A percentile compares a stretch with the other conserved stretches of the same genome.
Evolutionary conservation across 2,797 vertebrate species (phyloP).

Genomic region (Lerista edwardsae): DNA sequence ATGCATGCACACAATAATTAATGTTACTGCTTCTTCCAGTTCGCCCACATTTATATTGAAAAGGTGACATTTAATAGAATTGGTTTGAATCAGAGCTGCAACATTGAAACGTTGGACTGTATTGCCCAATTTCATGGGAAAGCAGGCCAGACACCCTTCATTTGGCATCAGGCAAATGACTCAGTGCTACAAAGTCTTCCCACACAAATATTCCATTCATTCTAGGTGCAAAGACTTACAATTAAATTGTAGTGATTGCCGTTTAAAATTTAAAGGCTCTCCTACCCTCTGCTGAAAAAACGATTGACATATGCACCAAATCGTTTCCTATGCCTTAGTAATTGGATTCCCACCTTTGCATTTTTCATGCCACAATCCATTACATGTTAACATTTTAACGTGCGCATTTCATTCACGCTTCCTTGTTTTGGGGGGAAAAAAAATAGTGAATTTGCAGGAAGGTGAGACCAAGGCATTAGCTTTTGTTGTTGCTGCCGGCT

Average conservation of each 20-base stretch:
- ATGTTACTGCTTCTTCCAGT: conserved; percentile 54
- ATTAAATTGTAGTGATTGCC: conserved; percentile 39
- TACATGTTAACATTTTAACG: conserved; percentile 55
- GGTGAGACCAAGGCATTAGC: background rate
- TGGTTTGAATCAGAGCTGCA: conserved; percentile 42
- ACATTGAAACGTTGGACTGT: conserved; percentile 52
- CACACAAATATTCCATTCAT: conserved; percentile 45
- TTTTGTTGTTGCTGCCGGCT: background rate
- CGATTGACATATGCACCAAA: conserved; percentile 36
- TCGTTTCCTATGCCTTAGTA: conserved; percentile 44
- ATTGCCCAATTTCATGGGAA: conserved; percentile 5
- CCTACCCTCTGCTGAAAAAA: conserved; percentile 29
- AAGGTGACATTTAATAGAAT: conserved; percentile 54
- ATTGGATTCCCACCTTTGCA: conserved; percentile 40
- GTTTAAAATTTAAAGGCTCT: conserved; percentile 48
- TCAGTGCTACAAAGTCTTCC: conserved; percentile 47
- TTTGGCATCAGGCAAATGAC: conserved; percentile 47
- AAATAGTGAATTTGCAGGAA: background rate
- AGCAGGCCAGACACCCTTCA: conserved; percentile 42
- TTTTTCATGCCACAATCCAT: conserved; percentile 53
- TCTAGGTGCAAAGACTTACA: conserved; percentile 53
- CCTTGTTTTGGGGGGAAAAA: conserved; percentile 33
- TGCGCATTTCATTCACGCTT: conserved; percentile 34
- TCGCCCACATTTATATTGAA: conserved; percentile 54
- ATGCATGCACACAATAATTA: conserved; percentile 34